Base-by-base conservation (phyloP, 2,797 vertebrate species). In the Pangasius krempfi region DNA sequence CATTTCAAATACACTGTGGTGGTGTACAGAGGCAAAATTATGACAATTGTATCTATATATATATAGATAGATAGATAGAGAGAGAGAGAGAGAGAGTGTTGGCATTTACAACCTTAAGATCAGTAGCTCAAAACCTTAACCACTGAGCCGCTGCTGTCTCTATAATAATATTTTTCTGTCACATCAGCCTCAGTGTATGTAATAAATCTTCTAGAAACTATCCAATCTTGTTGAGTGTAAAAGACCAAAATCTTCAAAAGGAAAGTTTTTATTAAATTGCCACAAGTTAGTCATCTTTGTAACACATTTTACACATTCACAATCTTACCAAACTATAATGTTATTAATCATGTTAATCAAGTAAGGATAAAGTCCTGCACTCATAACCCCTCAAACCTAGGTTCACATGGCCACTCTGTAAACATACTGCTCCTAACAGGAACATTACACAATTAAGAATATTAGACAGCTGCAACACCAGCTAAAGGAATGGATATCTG, bases 401-500 rank as follows among this genome's bases (percentile, higher is more conserved):
- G 50, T 86, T 87, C 75, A 33, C 50, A 56, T 85, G 87, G 88
- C 87, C 68, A 88, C 12, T 20, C 58, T 85, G 89, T 91, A 90
- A 90, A 91, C 89, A 78, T 20, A 73, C 12, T 30, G 84, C 66
- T 89, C 70, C 72, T 72, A 54, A 75, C 44, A 62, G n/a, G 75
- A 90, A 90, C 86, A 88, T 58, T 66, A 64, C n/a, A 85, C 47
- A 70, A 52, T 37, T 25, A 54, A 70, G 64, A 33, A 52, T 52
- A 54, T 25, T 66, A 30, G 33, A 70, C 14, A 73, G 56, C 68
- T 86, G 84, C 37, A 90, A 91, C 64, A 88, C 56, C 87, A 88
- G 84, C 89, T 90, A 68, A 66, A 81, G 91, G 93, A 91, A 91
- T 86, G 76, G 88, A 88, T 90, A 85, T 47, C 92, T 89, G 87